Percentiles rank a stretch among this genome's conserved stretches.
phyloP scores from a whole-genome alignment of 2,113 vertebrate species.

The Heterocephalus glaber region DNA sequence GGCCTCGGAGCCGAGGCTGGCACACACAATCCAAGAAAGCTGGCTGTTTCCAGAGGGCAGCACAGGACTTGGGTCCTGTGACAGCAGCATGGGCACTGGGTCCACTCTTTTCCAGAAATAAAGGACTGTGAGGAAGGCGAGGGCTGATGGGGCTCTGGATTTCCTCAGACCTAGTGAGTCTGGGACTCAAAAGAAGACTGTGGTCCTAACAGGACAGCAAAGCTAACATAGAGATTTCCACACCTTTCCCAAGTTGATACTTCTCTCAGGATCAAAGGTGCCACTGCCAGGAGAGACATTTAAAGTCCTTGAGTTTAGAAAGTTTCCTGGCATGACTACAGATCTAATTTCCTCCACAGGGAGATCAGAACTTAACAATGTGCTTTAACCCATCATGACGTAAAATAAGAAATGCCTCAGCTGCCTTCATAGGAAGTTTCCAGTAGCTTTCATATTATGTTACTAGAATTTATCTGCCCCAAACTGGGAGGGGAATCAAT shows the following conservation, averaged over 20 bases:
- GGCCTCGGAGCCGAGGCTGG: background rate
- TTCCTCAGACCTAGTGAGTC: background rate
- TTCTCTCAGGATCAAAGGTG: background rate
- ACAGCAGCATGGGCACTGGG: background rate
- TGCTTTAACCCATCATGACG: background rate
- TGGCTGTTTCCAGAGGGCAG: background rate
- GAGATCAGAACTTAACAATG: background rate
- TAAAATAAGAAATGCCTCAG: background rate
- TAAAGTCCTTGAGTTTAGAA: background rate
- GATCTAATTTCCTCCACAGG: background rate
- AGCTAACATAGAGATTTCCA: too few species aligned
- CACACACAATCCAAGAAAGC: background rate
- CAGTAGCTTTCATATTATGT: background rate
- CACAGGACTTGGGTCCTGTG: background rate
- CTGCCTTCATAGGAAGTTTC: background rate
- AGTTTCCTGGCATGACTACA: background rate
- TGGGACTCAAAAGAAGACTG: background rate
- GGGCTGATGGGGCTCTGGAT: background rate
- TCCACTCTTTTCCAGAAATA: background rate
- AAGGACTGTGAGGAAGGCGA: background rate
- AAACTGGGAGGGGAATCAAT: background rate
- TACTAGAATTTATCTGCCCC: background rate
- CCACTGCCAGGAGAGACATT: background rate
- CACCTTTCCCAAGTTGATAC: background rate
- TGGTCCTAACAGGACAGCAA: background rate